Base-by-base conservation (phyloP, 2,797 vertebrate species). In the Percopsis omiscomaycus region DNA sequence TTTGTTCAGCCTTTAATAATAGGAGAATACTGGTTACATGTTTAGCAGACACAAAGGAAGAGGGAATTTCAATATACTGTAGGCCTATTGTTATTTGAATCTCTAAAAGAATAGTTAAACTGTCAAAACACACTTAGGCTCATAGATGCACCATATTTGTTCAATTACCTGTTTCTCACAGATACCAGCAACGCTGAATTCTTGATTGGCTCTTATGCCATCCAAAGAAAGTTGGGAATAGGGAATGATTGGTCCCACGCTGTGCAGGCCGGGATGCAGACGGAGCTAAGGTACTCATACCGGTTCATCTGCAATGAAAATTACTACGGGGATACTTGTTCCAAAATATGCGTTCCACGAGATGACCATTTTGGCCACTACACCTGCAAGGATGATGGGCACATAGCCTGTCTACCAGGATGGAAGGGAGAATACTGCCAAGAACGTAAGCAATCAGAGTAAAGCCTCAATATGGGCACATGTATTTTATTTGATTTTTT, bases 291-390 rank as follows among this genome's bases (percentile, higher is more conserved):
- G 80, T 99, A 95, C 89, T 97, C 97, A 77, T 99, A 98, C 94
- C 95, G 97, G 73, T 95, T 98, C 88, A 92, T 98, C 89, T 99
- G 98, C 94, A 96, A 94, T 77, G 96, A 97, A 75, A 93, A 99
- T 90, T 98, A 98, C 93, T 98, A 98, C 84, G 97, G 96, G 15
- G 95, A 96, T 87, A 97, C 92, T 91, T 98, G 97, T 89, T 98
- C 96, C 61, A 94, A 94, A 84, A 93, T 93, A 86, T 98, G 98
- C 94, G 86, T 93, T 67, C 94, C 95, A 59, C 95, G 98, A 62
- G 93, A 98, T 74, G 96, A 98, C 88, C 94, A 76, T 81, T 99
- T 99, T 75, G 98, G 98, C 79, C 98, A 99, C 92, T 98, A 96
- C 80, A 92, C 94, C 88, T 99, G 98, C 83, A 94, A 94, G 73